Percentiles rank a stretch among this genome's conserved stretches.
These are phyloP conservation scores for Antheraea mylitta DNA, from an alignment of 1,140 invertebrate genomes.

Conservation along the genomic window DNA sequence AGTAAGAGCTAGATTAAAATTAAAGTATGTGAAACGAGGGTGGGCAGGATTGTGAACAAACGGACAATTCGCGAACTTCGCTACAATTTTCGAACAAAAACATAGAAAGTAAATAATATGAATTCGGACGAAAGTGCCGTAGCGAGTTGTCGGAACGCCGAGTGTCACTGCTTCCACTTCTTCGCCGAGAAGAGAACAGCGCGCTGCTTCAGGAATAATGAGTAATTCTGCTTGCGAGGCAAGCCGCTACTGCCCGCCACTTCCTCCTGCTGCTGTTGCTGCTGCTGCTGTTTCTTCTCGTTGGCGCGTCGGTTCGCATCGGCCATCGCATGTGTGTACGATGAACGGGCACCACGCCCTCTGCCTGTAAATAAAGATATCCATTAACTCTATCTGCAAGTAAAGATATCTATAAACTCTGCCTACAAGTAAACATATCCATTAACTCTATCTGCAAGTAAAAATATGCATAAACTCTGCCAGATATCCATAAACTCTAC, in stretches of 20 bases:
- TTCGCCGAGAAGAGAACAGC: conserved; percentile 75
- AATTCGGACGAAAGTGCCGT: conserved; percentile 11
- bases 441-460: too few relatives aligned
- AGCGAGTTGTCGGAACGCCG: conserved; percentile 19
- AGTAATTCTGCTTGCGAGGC: conserved; percentile 68
- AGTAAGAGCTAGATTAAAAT: conserved; percentile 28
- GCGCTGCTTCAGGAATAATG: conserved; percentile 73
- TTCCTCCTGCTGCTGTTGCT: not conserved
- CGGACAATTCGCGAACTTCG: conserved; percentile 7
- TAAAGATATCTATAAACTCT: too few relatives aligned
- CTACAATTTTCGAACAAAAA: conserved; percentile 11
- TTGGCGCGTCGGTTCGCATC: conserved; percentile 26
- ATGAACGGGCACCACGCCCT: conserved; percentile 36
- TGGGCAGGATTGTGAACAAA: conserved; percentile 41
- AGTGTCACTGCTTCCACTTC: conserved; percentile 70
- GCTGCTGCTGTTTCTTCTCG: conserved; percentile 20
- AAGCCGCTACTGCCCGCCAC: conserved; percentile 13
- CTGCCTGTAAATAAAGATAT: conserved; percentile 28
- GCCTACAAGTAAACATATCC: too few relatives aligned
- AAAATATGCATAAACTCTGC: conserved; percentile 21
- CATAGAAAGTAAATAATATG: not conserved
- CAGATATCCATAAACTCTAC: conserved; percentile 1
- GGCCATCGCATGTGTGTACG: conserved; percentile 19
- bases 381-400: too few relatives aligned
- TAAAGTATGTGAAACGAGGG: conserved; percentile 39